Percentiles rank a stretch among this genome's conserved stretches.
These are phyloP conservation scores for human DNA, from an alignment of 2,113 vertebrate genomes.

Conservation along the genomic window GRCh38 chr3:69912001-69912500, in stretches of 20 bases:
- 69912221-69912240: neutral
- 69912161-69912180: neutral
- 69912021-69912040: neutral
- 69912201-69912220: neutral
- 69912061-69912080: neutral
- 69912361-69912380: neutral
- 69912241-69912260: neutral
- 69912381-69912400: neutral
- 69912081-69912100: neutral
- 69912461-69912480: neutral
- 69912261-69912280: neutral
- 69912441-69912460: neutral
- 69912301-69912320: neutral
- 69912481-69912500: neutral
- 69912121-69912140: neutral
- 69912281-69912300: neutral
- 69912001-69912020: neutral
- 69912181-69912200: neutral
- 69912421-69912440: neutral
- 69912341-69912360: neutral
- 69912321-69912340: neutral
- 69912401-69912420: neutral
- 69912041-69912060: neutral
- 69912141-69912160: neutral
- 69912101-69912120: neutral